Base-by-base conservation (phyloP, 2,797 vertebrate species). In the Loris lydekkerianus region DNA sequence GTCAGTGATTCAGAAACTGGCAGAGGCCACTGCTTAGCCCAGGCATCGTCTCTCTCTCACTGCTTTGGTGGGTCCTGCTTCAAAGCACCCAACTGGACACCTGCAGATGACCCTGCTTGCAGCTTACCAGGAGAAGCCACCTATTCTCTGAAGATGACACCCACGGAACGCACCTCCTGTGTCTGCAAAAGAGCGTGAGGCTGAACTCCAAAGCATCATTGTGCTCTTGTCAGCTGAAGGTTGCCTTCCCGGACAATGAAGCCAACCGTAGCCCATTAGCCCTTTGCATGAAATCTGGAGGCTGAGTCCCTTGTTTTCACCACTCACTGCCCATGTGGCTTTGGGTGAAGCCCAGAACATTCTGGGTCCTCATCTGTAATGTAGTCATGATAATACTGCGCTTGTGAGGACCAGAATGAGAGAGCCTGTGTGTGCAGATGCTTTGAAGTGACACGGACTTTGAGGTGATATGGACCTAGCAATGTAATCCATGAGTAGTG, bases 1-100 rank as follows among this genome's bases (percentile, higher is more conserved):
- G 11, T 7, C 20, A 7, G 7, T 37, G 17, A 63, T 49, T 70
- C 29, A 6, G 53, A 88, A 11, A 49, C 43, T 58, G 46, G 69
- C 0, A 2, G 20, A 81, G 4, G 13, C 4, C 25, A 18, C 21
- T 0, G 0, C 9, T 81, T 4, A 13, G 29, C 21, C 34, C 58
- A 25, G n/a, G 34, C 31, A 7, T 15, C 0, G 0, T n/a, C 49
- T 70, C 37, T n/a, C 29, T 34, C 13, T 80, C 65, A 23, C 37
- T 7, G 5, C 14, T 29, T 34, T 58, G 2, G 17, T 18, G 3
- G 2, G 10, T 37, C 49, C 43, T 29, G 27, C 58, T 2, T 8
- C 17, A 1, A 0, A 5, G 34, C 29, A 10, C 53, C 40, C 31
- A 4, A 4, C 5, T 11, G 76, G 29, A 27, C 7, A 25, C 23